phyloP scores from a whole-genome alignment of 2,888 invertebrate genomes.

The Nomada flava region DNA sequence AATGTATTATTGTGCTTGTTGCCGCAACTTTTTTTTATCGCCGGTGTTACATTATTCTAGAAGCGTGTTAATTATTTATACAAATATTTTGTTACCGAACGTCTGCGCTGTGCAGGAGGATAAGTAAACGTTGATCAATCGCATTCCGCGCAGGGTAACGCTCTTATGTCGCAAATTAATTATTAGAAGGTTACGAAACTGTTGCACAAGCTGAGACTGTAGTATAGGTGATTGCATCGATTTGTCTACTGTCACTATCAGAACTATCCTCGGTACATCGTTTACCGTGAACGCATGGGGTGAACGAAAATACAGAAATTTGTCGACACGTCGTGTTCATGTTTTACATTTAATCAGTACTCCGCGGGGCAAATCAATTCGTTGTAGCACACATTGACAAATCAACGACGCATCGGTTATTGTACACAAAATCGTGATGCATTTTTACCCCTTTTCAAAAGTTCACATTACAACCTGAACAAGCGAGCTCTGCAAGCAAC shows the following conservation, averaged over 20 bases:
- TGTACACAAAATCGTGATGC: not conserved
- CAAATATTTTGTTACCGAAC: not conserved
- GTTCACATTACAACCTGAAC: not conserved
- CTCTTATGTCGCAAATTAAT: slow-evolving; percentile 5
- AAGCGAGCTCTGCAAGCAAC: not conserved
- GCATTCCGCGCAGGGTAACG: not conserved
- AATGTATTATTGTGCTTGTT: slow-evolving; percentile 20
- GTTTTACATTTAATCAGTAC: too few species aligned
- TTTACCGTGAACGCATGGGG: too few species aligned
- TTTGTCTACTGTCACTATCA: not conserved
- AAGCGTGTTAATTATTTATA: not conserved
- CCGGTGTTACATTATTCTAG: not conserved
- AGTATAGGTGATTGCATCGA: not conserved
- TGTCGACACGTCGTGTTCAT: too few species aligned
- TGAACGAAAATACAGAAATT: too few species aligned
- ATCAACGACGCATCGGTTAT: not conserved
- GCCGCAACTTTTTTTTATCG: not conserved
- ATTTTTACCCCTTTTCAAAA: not conserved
- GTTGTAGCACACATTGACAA: too few species aligned
- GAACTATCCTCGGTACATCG: not conserved
- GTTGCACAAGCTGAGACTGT: slow-evolving; percentile 4
- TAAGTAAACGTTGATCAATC: not conserved
- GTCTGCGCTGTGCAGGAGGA: not conserved
- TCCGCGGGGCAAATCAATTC: not conserved
- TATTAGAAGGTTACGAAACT: slow-evolving; percentile 23